Base-by-base conservation (phyloP, 2,113 vertebrate genomes). In the Gallinago paraguaiae region DNA sequence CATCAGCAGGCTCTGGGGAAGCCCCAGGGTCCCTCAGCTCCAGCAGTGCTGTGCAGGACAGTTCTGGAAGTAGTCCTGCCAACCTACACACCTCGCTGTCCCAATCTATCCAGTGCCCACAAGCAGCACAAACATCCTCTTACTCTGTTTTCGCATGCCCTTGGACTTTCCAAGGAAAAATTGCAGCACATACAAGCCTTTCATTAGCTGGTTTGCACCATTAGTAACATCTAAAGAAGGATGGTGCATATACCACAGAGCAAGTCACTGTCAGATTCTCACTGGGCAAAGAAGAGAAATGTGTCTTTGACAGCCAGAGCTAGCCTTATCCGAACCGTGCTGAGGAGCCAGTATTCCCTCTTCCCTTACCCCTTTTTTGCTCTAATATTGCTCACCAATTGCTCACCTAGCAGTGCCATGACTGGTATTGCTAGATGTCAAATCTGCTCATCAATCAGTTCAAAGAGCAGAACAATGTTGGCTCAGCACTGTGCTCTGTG, bases 21-120 rank as follows among this genome's bases (percentile, higher is more conserved):
- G 39, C 25, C 35, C 33, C 16, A 7, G 51, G 2, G 27, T 13
- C n/a, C 6, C 76, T 46, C 45, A 64, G 43, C 45, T 74, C 43
- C 35, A 41, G 39, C 35, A 46, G 53, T 0, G 0, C 19, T 27
- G n/a, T 11, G 33, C 41, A 39, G 76, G 35, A 48, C 27, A 53
- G 59, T 77, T 50, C 68, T 48, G 64, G 30, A 43, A 57, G 31
- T 45, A 60, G 54, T 33, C 75, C 61, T 54, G 23, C 51, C 39
- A 6, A 22, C 53, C 70, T 33, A 3, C 2, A 0, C 45, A 28
- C 45, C 53, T 90, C 59, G 5, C 30, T 45, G 48, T 53, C 57
- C 63, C 70, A 17, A 0, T 23, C 28, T 46, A 31, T 20, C 48
- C 56, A 3, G 30, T 57, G 46, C 51, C 64, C 67, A 30, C 61